Evolutionary conservation across 2,113 vertebrate genomes (phyloP).

Genomic region (Stercorarius parasiticus): DNA sequence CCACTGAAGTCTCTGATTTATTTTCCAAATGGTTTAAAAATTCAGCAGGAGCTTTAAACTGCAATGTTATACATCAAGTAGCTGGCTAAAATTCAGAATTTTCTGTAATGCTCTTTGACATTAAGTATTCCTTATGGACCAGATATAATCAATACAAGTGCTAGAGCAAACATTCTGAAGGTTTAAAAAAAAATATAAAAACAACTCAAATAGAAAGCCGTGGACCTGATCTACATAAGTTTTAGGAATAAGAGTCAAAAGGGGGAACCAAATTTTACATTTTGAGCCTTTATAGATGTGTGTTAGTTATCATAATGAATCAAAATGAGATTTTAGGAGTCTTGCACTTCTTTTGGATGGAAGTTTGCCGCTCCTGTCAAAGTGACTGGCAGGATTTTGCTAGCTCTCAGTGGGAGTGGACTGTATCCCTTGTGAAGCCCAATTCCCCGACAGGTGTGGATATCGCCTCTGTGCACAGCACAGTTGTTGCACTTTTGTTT

Average conservation of each 20-base stretch:
- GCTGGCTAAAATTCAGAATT: constrained; percentile 14
- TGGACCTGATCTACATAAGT: neutral
- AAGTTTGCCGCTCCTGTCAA: neutral
- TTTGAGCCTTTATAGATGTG: neutral
- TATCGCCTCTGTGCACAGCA: neutral
- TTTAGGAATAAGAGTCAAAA: neutral
- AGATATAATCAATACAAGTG: neutral
- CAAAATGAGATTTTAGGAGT: neutral
- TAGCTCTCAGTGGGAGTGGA: neutral
- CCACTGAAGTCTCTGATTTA: neutral
- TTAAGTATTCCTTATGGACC: neutral
- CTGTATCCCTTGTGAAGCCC: neutral
- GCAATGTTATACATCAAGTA: neutral
- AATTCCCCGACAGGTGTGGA: neutral
- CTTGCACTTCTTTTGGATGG: neutral
- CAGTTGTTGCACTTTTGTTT: neutral
- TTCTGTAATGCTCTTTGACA: neutral
- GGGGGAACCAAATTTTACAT: neutral
- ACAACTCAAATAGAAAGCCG: fast-evolving
- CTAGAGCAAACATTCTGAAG: neutral
- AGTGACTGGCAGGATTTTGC: neutral
- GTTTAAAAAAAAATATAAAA: neutral
- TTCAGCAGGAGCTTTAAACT: neutral
- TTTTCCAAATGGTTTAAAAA: constrained; percentile 28
- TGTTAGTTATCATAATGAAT: neutral